phyloP scores from a whole-genome alignment of 53 echinoderm and acorn worm genomes.

The Patiria pectinifera region DNA sequence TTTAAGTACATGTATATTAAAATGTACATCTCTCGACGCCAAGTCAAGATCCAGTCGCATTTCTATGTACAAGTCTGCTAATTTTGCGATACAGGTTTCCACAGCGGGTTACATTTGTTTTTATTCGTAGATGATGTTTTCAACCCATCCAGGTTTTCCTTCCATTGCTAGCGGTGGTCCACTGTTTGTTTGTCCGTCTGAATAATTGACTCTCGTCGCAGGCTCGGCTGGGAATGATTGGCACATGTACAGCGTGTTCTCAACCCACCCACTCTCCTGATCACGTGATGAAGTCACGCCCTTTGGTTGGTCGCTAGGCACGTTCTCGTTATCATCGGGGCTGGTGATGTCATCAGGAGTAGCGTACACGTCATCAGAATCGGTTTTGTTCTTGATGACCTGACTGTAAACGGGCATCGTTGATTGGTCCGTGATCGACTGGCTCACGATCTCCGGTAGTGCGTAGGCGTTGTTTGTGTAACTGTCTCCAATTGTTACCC shows the following conservation, averaged over 20 bases:
- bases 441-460: neutral
- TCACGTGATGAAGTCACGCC: neutral
- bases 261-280: neutral
- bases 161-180: neutral
- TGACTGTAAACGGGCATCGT: conserved; percentile 15
- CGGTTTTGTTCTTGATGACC: neutral
- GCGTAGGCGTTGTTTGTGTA: neutral
- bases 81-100: too few species aligned
- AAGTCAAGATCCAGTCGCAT: too few species aligned
- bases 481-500: neutral
- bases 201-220: neutral
- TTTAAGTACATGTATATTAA: too few species aligned
- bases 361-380: conserved; percentile 20
- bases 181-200: neutral
- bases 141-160: conserved; percentile 29
- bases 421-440: neutral
- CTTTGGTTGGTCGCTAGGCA: neutral
- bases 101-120: neutral
- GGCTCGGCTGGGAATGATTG: neutral
- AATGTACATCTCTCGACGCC: too few species aligned
- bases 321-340: neutral
- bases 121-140: conserved; percentile 48
- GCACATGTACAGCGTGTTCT: neutral
- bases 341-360: neutral
- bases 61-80: too few species aligned